These are phyloP conservation scores for Eueremaeus valkanovi DNA, from an alignment of 2,888 invertebrate genomes.

Conservation along the genomic window DNA sequence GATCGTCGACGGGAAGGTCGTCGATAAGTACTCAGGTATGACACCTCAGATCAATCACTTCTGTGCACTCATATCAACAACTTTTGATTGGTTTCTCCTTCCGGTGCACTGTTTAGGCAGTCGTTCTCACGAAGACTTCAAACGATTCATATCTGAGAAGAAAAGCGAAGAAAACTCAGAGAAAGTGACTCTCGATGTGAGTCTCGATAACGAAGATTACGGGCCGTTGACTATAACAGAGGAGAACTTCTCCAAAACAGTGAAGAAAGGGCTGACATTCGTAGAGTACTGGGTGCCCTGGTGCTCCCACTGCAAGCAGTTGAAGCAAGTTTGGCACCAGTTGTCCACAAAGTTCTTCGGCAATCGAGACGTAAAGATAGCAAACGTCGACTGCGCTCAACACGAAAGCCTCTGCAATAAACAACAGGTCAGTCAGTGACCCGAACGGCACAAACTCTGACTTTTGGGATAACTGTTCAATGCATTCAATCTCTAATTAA, in stretches of 20 bases:
- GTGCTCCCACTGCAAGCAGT: constrained; percentile 77
- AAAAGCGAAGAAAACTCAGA: constrained; percentile 52
- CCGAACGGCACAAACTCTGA: too few relatives aligned
- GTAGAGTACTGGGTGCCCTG: constrained; percentile 88
- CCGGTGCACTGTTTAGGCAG: constrained; percentile 54
- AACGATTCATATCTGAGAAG: constrained; percentile 69
- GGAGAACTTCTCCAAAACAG: constrained; percentile 69
- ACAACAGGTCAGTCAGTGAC: constrained; percentile 63
- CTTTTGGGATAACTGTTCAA: too few relatives aligned
- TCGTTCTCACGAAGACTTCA: constrained; percentile 65
- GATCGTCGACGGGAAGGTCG: constrained; percentile 81
- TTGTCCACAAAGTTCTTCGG: constrained; percentile 57
- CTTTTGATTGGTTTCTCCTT: background rate
- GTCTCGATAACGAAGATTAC: constrained; percentile 48
- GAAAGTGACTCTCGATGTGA: background rate
- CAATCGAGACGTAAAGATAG: constrained; percentile 69
- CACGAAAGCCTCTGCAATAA: constrained; percentile 69
- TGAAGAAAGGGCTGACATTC: constrained; percentile 72
- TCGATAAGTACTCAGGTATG: constrained; percentile 65
- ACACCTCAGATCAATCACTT: background rate
- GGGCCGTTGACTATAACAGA: constrained; percentile 59
- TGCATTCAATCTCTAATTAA: too few relatives aligned
- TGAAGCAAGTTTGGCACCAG: constrained; percentile 80
- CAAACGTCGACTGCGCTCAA: constrained; percentile 77
- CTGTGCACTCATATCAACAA: too few relatives aligned